Conservation (phyloP, 2,888 invertebrate genomes). For the Synergus japonicus region DNA sequence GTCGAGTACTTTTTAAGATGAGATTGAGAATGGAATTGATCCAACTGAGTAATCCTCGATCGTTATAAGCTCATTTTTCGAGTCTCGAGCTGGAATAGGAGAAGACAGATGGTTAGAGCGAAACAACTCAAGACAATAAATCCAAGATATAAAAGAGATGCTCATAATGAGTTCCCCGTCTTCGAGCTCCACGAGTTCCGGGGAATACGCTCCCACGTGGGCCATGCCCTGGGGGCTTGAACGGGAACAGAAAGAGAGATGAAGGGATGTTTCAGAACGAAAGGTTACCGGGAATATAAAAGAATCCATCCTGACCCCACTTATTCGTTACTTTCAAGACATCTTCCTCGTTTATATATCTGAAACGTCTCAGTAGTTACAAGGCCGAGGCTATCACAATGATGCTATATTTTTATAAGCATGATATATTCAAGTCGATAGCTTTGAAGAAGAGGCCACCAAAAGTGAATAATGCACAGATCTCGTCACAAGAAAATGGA, state of each 20-base stretch:
- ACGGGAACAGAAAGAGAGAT: slow-evolving; percentile 1
- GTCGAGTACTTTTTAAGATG: not conserved
- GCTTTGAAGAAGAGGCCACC: not conserved
- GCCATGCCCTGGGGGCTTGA: slow-evolving; percentile 27
- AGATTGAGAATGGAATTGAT: not conserved
- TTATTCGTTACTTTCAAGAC: slow-evolving; percentile 35
- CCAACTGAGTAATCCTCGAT: slow-evolving; percentile 2
- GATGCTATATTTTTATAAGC: slow-evolving; percentile 7
- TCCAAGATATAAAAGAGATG: slow-evolving; percentile 7
- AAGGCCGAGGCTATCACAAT: slow-evolving; percentile 7
- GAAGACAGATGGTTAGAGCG: slow-evolving; percentile 1
- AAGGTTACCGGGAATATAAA: slow-evolving; percentile 6
- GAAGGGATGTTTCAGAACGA: slow-evolving; percentile 30
- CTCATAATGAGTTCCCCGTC: slow-evolving; percentile 7
- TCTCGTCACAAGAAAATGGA: not conserved
- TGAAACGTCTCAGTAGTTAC: slow-evolving; percentile 1
- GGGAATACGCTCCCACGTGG: slow-evolving; percentile 14
- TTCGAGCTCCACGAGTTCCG: slow-evolving; percentile 7
- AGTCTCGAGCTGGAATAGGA: slow-evolving; percentile 7
- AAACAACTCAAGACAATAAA: slow-evolving; percentile 7
- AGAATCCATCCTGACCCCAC: slow-evolving; percentile 6
- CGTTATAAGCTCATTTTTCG: slow-evolving; percentile 7
- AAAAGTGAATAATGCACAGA: not conserved
- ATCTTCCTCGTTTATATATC: not conserved
- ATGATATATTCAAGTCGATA: not conserved